Base-by-base conservation (phyloP, 2,113 vertebrate species). In the Maccullochella peelii region DNA sequence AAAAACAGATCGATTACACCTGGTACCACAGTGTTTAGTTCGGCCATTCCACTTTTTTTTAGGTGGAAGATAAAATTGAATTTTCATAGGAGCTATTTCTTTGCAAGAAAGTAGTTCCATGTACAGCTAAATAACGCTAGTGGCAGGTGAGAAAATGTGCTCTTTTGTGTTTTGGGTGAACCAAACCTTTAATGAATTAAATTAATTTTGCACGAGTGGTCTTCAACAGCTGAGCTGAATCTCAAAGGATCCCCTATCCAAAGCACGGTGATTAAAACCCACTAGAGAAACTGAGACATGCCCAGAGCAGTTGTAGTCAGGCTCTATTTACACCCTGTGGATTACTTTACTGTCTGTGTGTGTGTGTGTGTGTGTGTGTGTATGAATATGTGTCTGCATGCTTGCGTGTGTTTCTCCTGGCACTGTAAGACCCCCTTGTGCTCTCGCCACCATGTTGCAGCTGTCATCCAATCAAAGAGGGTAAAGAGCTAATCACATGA, bases 401-500 rank as follows among this genome's bases (percentile, higher is more conserved):
- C 73, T 72, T 83, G 83, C 30, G 30, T 92, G 88, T 77, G 79
- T 90, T 73, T 88, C 82, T 82, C 84, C 76, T 86, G 84, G 86
- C 86, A 42, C 84, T 85, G 59, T 73, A 58, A 90, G 87, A 86
- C 89, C 90, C 80, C 57, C 33, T 33, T 15, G 55, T 85, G 88
- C 86, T 85, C 90, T 89, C 83, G 86, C 54, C 40, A 70, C 76
- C 85, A 74, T 63, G 67, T 59, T 33, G 77, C 92, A 89, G 92
- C 91, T 93, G 88, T 89, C 66, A 72, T 68, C 91, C 93, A 93
- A 93, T 94, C 92, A 90, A 68, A 77, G 36, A 85, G 78, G 69
- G 68, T 76, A 52, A 86, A 86, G 85, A 79, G 78, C 82, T 92
- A 67, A 91, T 92, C 92, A 94, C 91, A 86, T 92, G 93, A 90